Base-by-base conservation (phyloP, 1,140 invertebrate genomes). In the Paralvinella palmiformis region DNA sequence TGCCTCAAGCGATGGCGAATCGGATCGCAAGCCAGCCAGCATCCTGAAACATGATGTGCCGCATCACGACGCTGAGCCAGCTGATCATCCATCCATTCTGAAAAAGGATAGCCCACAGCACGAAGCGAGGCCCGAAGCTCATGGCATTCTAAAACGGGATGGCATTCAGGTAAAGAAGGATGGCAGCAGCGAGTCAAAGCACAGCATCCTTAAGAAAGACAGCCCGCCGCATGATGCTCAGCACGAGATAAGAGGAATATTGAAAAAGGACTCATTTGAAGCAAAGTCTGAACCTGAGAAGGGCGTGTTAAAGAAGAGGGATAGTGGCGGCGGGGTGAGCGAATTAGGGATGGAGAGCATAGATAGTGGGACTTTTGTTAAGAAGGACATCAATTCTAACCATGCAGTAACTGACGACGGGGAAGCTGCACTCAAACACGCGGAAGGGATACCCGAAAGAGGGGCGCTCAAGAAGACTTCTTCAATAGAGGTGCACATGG, bases 281-380 rank as follows among this genome's bases (percentile, higher is more conserved):
- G 59, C 62, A 35, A 68, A 71, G 35, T 64, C 81, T 57, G 85
- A 85, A 69, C 84, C 84, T 10, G 85, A 86, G 69, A 67, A 44
- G 15, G 36, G 29, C 15, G 32, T 53, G 85, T 85, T 33, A 85
- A 85, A 15, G 72, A 83, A 2, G 86, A 87, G 69, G 48, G 48
- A 27, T 29, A 52, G n/a, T n/a, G n/a, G n/a, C n/a, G n/a, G n/a
- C n/a, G n/a, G n/a, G n/a, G n/a, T n/a, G n/a, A n/a, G n/a, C n/a
- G n/a, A n/a, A n/a, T n/a, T n/a, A n/a, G n/a, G n/a, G n/a, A n/a
- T n/a, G n/a, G n/a, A n/a, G n/a, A n/a, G n/a, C n/a, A n/a, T n/a
- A n/a, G n/a, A n/a, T n/a, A n/a, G n/a, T n/a, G n/a, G n/a, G n/a
- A n/a, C n/a, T n/a, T n/a, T n/a, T n/a, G n/a, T n/a, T n/a, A n/a